These are phyloP conservation scores for Cryptus viduatorius DNA, from an alignment of 2,888 invertebrate species.

Conservation along the genomic window DNA sequence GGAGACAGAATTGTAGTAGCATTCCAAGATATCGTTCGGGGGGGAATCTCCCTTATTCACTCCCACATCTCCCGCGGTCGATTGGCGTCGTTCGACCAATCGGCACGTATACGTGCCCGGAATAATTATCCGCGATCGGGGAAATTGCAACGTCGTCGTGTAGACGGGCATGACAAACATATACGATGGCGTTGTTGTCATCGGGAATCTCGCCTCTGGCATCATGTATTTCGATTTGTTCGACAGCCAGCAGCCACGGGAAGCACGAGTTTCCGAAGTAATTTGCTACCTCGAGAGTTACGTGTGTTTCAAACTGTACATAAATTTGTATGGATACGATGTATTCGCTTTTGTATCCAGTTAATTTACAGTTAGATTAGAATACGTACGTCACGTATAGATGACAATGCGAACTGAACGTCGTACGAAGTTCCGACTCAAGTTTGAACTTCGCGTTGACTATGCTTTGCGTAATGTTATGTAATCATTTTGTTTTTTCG, in stretches of 20 bases:
- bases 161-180: conserved; percentile 39
- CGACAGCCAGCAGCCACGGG: neutral
- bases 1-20: conserved; percentile 24
- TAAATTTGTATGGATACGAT: conserved; percentile 9
- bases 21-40: conserved; percentile 38
- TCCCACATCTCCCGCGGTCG: conserved; percentile 22
- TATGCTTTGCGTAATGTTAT: too few species aligned
- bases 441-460: too few species aligned
- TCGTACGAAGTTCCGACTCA: too few species aligned
- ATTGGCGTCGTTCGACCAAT: conserved; percentile 60
- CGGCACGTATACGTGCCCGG: conserved; percentile 58
- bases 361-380: conserved; percentile 20
- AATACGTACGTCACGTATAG: neutral
- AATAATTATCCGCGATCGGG: conserved; percentile 62
- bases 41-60: neutral
- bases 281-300: conserved; percentile 22
- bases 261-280: conserved; percentile 22
- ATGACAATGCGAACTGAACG: neutral
- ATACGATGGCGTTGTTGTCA: conserved; percentile 38
- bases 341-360: conserved; percentile 3
- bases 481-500: too few species aligned
- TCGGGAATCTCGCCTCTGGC: conserved; percentile 22
- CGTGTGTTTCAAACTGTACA: conserved; percentile 1
- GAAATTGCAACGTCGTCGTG: conserved; percentile 48
- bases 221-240: conserved; percentile 10